Base-by-base conservation (phyloP, 2,888 invertebrate genomes). In the Sussaba pulchella region DNA sequence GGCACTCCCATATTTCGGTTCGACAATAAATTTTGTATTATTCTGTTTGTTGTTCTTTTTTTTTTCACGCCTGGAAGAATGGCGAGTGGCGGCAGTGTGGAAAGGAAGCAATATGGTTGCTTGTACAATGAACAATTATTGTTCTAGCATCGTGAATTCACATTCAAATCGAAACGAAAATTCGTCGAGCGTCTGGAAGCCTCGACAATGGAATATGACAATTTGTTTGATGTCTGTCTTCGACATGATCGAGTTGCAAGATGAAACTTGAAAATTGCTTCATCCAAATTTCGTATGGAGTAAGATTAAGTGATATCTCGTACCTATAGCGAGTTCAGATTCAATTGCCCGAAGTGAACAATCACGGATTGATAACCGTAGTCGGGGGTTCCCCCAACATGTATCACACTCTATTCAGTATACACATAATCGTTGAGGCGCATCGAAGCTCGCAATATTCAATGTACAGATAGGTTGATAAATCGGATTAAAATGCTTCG, bases 41-140 rank as follows among this genome's bases (percentile, higher is more conserved):
- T 31, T 31, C 31, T 2, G 31, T 31, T 31, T 31, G 2, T 31
- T 31, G 6, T 31, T 31, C 6, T 31, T 31, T 78, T 76, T 82
- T 71, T 75, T 79, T 78, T 78, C 59, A 72, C 71, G 64, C 50
- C 74, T 72, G 77, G 31, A 73, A 72, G 72, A 67, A 61, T 64
- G 77, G n/a, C 57, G 43, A 63, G 72, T 69, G 76, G 72, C 78
- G 78, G 78, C 73, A 66, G 72, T 50, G 73, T 73, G 47, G 71
- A 78, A 81, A 83, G 76, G 70, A 63, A 57, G 64, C 71, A 63
- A 76, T 77, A 64, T 69, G 47, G 64, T 57, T 59, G 54, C 63
- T 64, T 70, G 57, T 61, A 79, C 81, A 81, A 83, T 83, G 73
- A 73, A 64, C 73, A 79, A 83, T 83, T 83, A 83, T 81, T n/a